Base-by-base conservation (phyloP, 2,113 vertebrate genomes). In the Bucco capensis region DNA sequence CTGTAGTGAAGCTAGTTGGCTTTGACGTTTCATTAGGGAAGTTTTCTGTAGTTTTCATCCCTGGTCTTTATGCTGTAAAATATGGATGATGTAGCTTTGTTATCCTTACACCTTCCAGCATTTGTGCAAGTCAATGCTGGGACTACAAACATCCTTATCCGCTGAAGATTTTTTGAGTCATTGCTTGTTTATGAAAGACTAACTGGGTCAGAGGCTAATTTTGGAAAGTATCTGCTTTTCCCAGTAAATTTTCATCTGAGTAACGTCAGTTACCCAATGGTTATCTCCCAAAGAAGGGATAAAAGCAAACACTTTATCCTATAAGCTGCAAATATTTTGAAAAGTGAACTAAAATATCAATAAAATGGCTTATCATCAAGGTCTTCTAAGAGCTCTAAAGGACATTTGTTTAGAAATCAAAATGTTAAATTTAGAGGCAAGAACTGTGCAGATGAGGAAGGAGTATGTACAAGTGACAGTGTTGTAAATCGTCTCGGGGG, bases 1-100 rank as follows among this genome's bases (percentile, higher is more conserved):
- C 80, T 86, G 31, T 22, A 67, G 67, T 87, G 90, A 94, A 86
- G 83, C 71, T 95, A 91, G 90, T 95, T 94, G 83, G 70, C 83
- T 96, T 93, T 95, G 94, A 89, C 86, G 64, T 90, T 89, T 96
- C 88, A 85, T 91, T 93, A 95, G 82, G 72, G 86, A 82, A 89
- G 77, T 92, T 95, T 87, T 86, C 62, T 4, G 8, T 30, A 82
- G 62, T 80, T 95, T 84, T 84, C 58, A 51, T 67, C 62, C 51
- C 65, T 2, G 1, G 13, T 80, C 66, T 87, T 88, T 46, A 60
- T 28, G 51, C 62, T 62, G 27, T 92, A 38, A 94, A 85, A 82
- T 83, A 57, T 7, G 51, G 84, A n/a, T 92, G 70, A 21, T 64
- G 35, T 51, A 61, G 78, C 31, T 89, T 78, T 86, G 67, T 80